phyloP scores from a whole-genome alignment of 2,797 vertebrate genomes.

The Acropternis orthonyx region DNA sequence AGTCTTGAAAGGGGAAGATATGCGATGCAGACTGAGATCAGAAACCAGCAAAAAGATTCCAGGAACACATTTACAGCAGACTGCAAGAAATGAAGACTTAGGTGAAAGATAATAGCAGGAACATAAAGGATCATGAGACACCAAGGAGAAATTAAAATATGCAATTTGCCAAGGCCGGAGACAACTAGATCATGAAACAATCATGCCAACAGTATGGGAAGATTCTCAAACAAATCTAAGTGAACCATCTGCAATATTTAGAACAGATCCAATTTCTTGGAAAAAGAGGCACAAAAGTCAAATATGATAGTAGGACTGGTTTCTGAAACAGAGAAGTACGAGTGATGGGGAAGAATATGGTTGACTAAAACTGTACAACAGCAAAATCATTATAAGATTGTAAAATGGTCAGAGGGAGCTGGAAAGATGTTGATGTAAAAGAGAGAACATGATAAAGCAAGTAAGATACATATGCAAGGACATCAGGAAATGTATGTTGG shows the following conservation, averaged over 20 bases:
- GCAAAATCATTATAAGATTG: neutral
- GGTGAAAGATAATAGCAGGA: neutral
- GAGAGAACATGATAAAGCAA: neutral
- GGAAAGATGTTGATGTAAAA: neutral
- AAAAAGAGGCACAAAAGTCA: neutral
- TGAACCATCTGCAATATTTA: neutral
- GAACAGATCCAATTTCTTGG: neutral
- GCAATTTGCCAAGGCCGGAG: neutral
- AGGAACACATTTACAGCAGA: neutral
- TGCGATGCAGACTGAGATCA: neutral
- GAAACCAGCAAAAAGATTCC: conserved; percentile 26
- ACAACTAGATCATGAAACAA: neutral
- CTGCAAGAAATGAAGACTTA: neutral
- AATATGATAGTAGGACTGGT: neutral
- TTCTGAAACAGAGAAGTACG: neutral
- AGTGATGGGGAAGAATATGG: neutral
- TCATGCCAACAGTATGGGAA: neutral
- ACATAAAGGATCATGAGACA: neutral
- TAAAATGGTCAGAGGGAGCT: neutral
- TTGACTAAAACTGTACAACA: neutral
- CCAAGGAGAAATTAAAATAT: neutral
- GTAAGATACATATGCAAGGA: neutral
- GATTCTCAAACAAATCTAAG: neutral
- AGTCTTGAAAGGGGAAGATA: neutral
- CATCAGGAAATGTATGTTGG: neutral